Evolutionary conservation across 2,888 invertebrate species (phyloP).

Genomic region (Zaprionus obscuricornis): DNA sequence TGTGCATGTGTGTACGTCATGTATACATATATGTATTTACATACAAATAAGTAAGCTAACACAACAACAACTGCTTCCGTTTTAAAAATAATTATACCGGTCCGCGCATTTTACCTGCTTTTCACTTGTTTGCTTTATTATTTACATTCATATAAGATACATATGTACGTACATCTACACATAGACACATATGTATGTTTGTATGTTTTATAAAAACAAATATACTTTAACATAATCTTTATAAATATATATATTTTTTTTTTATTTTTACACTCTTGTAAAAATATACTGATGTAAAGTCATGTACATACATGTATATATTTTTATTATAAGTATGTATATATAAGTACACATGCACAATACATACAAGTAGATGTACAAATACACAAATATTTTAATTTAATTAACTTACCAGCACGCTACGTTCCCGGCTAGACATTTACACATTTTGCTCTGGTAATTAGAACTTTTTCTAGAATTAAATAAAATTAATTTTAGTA

Average conservation of each 20-base stretch:
- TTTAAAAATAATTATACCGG: background rate
- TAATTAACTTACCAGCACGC: conserved; percentile 22
- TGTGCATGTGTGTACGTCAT: background rate
- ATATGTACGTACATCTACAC: background rate
- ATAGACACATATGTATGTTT: background rate
- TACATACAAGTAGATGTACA: background rate
- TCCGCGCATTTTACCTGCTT: too few species aligned
- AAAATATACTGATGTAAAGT: background rate
- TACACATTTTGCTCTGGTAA: conserved; percentile 54
- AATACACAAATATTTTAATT: conserved; percentile 7
- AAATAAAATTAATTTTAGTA: conserved; percentile 25
- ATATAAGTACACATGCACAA: background rate
- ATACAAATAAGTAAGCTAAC: background rate
- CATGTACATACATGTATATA: background rate
- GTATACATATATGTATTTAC: background rate
- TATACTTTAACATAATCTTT: background rate
- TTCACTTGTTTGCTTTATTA: too few species aligned
- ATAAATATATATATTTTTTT: background rate
- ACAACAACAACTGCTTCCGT: background rate
- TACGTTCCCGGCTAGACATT: conserved; percentile 49
- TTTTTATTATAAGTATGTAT: conserved; percentile 1
- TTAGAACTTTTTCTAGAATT: conserved; percentile 15
- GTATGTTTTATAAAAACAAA: background rate
- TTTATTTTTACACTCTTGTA: background rate
- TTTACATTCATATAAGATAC: background rate